Evolutionary conservation across 2,113 vertebrate genomes (phyloP).

Genomic region (Cervus canadensis): DNA sequence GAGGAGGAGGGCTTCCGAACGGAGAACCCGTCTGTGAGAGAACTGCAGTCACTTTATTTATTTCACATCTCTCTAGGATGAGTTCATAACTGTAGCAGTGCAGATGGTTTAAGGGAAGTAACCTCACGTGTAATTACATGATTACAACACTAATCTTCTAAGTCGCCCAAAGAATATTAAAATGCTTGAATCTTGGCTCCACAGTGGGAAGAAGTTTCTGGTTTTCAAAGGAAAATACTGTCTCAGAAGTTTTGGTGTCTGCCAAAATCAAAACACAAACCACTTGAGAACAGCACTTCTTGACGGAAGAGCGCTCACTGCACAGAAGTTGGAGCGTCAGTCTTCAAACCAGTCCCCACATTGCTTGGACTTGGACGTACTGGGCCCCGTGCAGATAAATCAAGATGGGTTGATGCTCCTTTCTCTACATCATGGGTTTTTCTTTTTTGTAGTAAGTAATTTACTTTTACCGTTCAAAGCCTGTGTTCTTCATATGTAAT

Average conservation of each 20-base stretch:
- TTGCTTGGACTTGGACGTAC: neutral
- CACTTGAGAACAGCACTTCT: neutral
- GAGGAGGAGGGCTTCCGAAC: constrained; percentile 20
- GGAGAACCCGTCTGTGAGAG: constrained; percentile 43
- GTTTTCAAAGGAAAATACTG: constrained; percentile 1
- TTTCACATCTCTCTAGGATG: constrained; percentile 75
- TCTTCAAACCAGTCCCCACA: neutral
- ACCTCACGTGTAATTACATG: constrained; percentile 64
- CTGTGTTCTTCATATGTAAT: neutral
- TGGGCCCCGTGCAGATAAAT: neutral
- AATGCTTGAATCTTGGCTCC: constrained; percentile 7
- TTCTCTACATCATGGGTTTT: neutral
- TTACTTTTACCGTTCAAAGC: neutral
- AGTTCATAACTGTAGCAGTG: constrained; percentile 73
- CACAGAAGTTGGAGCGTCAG: neutral
- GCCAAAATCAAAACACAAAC: neutral
- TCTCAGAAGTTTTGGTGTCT: neutral
- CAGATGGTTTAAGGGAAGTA: constrained; percentile 60
- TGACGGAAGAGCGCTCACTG: neutral
- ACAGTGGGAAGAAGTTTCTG: neutral
- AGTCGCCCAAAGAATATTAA: constrained; percentile 42
- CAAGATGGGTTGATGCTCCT: neutral
- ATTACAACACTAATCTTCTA: constrained; percentile 54
- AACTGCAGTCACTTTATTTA: constrained; percentile 76
- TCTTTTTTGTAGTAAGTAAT: neutral